Conservation (phyloP, 2,888 invertebrate genomes). For the Cotesia congregata region DNA sequence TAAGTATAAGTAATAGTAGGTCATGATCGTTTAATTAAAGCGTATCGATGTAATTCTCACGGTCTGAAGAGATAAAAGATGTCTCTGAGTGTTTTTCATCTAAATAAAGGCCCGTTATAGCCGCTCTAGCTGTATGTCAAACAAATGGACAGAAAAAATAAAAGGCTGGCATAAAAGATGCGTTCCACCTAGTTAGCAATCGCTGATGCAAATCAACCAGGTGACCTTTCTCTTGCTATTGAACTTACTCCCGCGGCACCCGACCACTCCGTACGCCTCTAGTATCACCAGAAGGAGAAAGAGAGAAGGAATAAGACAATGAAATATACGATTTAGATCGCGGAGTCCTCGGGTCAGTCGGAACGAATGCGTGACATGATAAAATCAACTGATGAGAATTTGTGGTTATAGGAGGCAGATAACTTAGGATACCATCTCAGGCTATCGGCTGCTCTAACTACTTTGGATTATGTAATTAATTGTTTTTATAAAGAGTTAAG, state of each 20-base stretch:
- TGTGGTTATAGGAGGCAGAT: neutral
- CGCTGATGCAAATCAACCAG: constrained; percentile 28
- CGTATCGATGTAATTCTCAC: neutral
- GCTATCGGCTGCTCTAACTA: neutral
- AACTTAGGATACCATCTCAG: neutral
- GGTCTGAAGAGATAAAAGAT: neutral
- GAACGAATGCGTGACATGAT: constrained; percentile 25
- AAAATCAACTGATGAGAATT: constrained; percentile 1
- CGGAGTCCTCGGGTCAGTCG: constrained; percentile 6
- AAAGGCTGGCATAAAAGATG: constrained; percentile 13
- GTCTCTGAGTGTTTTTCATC: neutral
- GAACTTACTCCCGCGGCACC: neutral
- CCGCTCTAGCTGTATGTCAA: neutral
- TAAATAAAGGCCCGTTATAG: constrained; percentile 8
- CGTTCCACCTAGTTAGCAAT: constrained; percentile 29
- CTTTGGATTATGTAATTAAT: neutral
- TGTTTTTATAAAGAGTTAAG: neutral
- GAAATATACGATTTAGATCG: constrained; percentile 25
- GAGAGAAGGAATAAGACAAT: constrained; percentile 13
- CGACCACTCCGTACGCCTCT: neutral
- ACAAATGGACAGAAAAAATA: neutral
- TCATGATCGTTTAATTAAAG: neutral
- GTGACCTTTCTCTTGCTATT: constrained; percentile 20
- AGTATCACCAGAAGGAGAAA: neutral
- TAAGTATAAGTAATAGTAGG: neutral